Conservation (phyloP, 2,113 vertebrate species). For the Cervus canadensis region DNA sequence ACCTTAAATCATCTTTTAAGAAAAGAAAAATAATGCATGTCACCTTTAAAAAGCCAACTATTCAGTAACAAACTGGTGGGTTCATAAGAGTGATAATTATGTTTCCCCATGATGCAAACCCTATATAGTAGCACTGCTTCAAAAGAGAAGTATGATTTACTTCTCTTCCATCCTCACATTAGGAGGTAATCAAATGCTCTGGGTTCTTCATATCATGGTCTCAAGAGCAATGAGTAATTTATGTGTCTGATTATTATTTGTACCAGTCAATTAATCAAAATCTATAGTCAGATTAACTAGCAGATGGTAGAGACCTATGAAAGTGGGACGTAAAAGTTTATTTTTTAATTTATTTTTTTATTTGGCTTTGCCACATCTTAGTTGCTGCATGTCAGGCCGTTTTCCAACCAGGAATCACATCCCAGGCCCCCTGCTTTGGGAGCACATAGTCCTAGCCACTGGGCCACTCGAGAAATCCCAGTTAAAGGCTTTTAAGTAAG, state of each 20-base stretch:
- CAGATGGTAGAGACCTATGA: neutral
- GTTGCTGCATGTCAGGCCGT: neutral
- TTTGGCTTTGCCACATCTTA: neutral
- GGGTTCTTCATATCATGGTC: neutral
- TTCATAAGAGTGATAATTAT: constrained; percentile 20
- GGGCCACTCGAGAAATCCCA: neutral
- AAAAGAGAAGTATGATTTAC: neutral
- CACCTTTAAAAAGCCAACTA: constrained; percentile 58
- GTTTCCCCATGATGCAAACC: neutral
- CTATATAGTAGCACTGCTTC: neutral
- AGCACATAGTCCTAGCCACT: neutral
- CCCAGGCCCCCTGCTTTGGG: neutral
- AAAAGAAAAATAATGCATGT: constrained; percentile 66
- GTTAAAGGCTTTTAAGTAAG: neutral
- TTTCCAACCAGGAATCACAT: neutral
- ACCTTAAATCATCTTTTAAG: constrained; percentile 67
- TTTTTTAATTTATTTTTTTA: neutral
- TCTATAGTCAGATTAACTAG: neutral
- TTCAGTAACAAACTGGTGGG: constrained; percentile 50
- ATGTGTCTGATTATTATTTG: neutral
- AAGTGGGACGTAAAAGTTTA: neutral
- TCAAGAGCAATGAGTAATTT: neutral
- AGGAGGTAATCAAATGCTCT: neutral
- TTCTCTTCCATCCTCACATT: neutral
- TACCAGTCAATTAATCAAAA: neutral